phyloP scores from a whole-genome alignment of 2,797 vertebrate species.

The Chloroceryle amazona region DNA sequence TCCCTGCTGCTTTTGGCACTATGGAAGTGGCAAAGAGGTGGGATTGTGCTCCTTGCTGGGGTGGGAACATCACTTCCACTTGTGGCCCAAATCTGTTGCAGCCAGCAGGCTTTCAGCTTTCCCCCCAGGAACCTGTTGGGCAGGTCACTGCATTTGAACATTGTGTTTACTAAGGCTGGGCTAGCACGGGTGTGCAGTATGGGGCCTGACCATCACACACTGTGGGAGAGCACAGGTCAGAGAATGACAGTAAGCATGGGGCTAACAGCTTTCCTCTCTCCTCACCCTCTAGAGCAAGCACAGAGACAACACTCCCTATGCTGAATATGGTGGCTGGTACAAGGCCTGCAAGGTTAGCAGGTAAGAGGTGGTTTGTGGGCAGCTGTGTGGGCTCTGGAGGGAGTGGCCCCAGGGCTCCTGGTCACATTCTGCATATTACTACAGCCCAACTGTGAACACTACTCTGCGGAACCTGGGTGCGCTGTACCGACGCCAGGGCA shows the following conservation, averaged over 20 bases:
- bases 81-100: not conserved
- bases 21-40: not conserved
- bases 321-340: constrained; percentile 96
- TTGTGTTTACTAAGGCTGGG: not conserved
- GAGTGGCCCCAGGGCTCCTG: not conserved
- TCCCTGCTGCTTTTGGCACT: not conserved
- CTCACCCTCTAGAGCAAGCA: constrained; percentile 87
- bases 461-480: constrained; percentile 96
- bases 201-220: not conserved
- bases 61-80: not conserved
- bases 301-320: constrained; percentile 91
- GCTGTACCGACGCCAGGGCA: constrained; percentile 93
- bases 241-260: not conserved
- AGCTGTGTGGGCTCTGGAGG: not conserved
- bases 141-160: not conserved
- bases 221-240: not conserved
- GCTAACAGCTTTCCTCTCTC: not conserved
- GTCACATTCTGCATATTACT: not conserved
- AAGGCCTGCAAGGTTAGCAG: constrained; percentile 96
- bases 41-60: not conserved
- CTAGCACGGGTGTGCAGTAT: not conserved
- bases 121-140: not conserved
- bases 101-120: not conserved
- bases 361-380: constrained; percentile 73
- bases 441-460: constrained; percentile 96